Conservation (phyloP, 2,113 vertebrate species). For the Erpornis zantholeuca region DNA sequence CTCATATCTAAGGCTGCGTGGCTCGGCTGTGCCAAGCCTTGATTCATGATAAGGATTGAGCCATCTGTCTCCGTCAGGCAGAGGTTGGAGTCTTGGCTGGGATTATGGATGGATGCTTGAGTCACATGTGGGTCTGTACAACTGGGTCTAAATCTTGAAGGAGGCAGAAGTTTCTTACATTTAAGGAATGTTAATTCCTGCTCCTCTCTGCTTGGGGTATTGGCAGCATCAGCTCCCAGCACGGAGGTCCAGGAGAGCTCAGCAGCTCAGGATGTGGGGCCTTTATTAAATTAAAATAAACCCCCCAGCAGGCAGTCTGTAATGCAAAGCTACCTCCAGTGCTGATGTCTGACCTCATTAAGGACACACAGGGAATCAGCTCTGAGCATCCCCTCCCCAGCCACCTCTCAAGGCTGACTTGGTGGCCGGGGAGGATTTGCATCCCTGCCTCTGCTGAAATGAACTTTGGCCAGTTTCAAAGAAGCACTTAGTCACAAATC, state of each 20-base stretch:
- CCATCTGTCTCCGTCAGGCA: background rate
- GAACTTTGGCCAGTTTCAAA: background rate
- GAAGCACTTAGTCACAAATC: background rate
- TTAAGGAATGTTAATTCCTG: background rate
- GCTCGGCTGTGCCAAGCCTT: background rate
- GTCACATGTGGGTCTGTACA: background rate
- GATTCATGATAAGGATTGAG: background rate
- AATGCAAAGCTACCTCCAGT: background rate
- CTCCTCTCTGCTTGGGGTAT: background rate
- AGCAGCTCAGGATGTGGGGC: background rate
- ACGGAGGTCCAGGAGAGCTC: background rate
- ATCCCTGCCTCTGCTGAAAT: background rate
- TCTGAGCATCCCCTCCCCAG: background rate
- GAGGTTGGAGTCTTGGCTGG: background rate
- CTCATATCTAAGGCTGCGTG: background rate
- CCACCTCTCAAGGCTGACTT: background rate
- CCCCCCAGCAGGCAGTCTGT: background rate
- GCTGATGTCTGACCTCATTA: background rate
- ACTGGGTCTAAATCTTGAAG: background rate
- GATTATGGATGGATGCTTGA: background rate
- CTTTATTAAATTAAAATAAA: background rate
- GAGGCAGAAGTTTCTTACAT: background rate
- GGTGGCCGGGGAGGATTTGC: background rate
- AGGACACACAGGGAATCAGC: background rate
- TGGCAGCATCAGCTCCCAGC: background rate